phyloP scores from a whole-genome alignment of 2,888 invertebrate genomes.

The Didymodactylos carnosus region DNA sequence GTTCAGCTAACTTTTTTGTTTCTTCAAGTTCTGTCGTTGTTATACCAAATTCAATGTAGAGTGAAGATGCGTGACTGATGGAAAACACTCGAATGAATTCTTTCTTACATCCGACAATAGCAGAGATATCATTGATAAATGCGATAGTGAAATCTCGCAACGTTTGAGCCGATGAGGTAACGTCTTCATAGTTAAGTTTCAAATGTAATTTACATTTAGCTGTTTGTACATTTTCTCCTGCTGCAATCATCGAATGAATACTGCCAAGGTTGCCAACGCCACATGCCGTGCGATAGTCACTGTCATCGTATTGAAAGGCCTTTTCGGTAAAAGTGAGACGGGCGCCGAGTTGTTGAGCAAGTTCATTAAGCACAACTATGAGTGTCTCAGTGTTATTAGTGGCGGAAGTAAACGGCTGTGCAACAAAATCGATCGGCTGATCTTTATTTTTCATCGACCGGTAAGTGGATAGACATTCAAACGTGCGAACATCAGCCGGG shows the following conservation, averaged over 20 bases:
- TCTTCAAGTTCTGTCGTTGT: background rate
- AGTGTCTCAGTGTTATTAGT: background rate
- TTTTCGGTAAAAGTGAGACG: background rate
- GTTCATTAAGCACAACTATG: background rate
- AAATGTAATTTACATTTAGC: background rate
- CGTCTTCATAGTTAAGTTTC: background rate
- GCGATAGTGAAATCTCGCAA: background rate
- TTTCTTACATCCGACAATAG: background rate
- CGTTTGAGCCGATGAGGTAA: background rate
- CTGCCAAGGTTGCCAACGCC: background rate
- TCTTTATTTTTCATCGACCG: background rate
- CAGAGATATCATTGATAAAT: background rate
- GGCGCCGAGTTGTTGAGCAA: background rate
- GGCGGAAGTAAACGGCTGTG: background rate
- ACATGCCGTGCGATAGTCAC: background rate
- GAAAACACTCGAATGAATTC: background rate
- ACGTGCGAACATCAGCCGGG: background rate
- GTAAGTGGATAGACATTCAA: background rate
- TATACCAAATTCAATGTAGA: background rate
- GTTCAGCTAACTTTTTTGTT: background rate
- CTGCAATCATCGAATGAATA: background rate
- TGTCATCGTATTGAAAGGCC: background rate
- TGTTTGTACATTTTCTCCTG: background rate
- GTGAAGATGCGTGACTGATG: background rate
- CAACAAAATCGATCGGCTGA: background rate